Percentiles rank a stretch among this genome's conserved stretches.
Evolutionary conservation across 1,140 invertebrate genomes (phyloP).

Genomic region (Drosophila trapezifrons): DNA sequence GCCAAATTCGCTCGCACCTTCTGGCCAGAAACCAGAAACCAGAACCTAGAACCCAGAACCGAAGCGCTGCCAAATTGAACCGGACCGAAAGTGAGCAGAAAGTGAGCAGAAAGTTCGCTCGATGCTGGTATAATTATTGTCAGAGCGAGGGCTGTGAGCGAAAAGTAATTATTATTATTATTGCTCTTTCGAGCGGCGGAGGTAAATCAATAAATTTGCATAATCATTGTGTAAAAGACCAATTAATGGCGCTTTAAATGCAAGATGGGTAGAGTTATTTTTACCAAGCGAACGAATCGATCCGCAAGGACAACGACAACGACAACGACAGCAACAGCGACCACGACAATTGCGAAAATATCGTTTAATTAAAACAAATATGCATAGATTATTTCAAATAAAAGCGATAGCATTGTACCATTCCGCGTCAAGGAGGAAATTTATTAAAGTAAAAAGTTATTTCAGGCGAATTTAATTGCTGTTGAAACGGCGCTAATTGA

Average conservation of each 20-base stretch:
- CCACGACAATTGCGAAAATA: conserved; percentile 33
- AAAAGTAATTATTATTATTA: conserved; percentile 69
- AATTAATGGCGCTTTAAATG: conserved; percentile 46
- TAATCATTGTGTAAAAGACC: conserved; percentile 39
- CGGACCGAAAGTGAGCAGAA: conserved; percentile 11
- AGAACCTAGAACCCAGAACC: conserved; percentile 2
- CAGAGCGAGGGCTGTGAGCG: conserved; percentile 21
- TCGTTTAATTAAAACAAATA: conserved; percentile 44
- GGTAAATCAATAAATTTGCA: conserved; percentile 55
- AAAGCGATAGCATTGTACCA: neutral
- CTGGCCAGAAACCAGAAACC: conserved; percentile 5
- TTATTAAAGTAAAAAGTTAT: conserved; percentile 39
- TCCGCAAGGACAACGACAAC: conserved; percentile 6
- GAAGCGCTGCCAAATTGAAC: conserved; percentile 60
- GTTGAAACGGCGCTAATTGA: conserved; percentile 41
- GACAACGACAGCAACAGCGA: no score
- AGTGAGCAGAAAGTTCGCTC: conserved; percentile 10
- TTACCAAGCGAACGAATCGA: conserved; percentile 8
- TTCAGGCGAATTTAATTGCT: conserved; percentile 33
- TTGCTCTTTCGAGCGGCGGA: conserved; percentile 34
- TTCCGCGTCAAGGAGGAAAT: neutral
- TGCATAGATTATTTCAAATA: conserved; percentile 29
- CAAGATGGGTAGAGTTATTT: conserved; percentile 33
- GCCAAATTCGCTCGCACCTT: conserved; percentile 34
- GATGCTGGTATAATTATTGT: conserved; percentile 51